Conservation (phyloP, 2,888 invertebrate genomes). For the Seladonia tumulorum region DNA sequence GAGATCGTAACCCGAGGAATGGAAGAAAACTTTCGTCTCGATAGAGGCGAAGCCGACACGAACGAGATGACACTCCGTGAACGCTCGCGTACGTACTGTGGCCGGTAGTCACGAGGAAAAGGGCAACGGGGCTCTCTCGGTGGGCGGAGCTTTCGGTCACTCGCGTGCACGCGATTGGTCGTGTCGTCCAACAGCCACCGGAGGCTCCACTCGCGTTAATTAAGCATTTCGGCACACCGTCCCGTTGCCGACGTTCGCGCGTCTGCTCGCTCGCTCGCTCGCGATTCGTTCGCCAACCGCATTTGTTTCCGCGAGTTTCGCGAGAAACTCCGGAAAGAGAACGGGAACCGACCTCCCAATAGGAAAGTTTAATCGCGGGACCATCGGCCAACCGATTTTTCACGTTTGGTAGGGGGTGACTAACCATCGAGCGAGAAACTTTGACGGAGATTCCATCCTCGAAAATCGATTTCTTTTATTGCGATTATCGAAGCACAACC, state of each 20-base stretch:
- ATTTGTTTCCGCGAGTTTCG: constrained; percentile 35
- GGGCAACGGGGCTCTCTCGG: constrained; percentile 74
- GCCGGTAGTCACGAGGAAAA: constrained; percentile 80
- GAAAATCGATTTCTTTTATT: constrained; percentile 8
- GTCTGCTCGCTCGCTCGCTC: constrained; percentile 50
- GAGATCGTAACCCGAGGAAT: not conserved
- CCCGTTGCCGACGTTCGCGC: constrained; percentile 58
- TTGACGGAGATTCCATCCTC: not conserved
- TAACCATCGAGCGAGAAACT: not conserved
- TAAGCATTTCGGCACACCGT: constrained; percentile 75
- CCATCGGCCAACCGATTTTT: not conserved
- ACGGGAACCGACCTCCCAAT: not conserved
- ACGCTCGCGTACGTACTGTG: constrained; percentile 82
- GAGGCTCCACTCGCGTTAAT: constrained; percentile 73
- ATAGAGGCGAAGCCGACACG: constrained; percentile 34
- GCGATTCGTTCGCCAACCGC: constrained; percentile 64
- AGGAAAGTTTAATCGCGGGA: not conserved
- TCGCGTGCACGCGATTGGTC: constrained; percentile 70
- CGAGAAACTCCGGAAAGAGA: constrained; percentile 13
- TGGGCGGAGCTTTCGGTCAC: constrained; percentile 69
- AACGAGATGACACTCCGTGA: constrained; percentile 75
- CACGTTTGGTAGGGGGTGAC: not conserved
- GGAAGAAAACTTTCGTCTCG: constrained; percentile 5
- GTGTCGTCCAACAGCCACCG: constrained; percentile 49
- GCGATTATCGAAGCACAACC: constrained; percentile 7